These are phyloP conservation scores for Megaceryle alcyon DNA, from an alignment of 2,797 vertebrate species.

Conservation along the genomic window DNA sequence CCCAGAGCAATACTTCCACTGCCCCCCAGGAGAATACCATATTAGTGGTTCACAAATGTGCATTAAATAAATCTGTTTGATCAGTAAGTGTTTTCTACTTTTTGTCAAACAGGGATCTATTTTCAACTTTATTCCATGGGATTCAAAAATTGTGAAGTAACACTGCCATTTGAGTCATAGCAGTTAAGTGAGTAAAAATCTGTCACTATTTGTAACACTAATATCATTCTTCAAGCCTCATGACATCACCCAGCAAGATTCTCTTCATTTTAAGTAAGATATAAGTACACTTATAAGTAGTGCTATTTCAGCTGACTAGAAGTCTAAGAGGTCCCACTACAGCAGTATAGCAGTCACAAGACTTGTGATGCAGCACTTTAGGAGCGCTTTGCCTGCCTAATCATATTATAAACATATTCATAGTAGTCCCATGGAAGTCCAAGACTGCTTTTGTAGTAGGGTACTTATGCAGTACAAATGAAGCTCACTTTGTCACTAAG, in stretches of 20 bases:
- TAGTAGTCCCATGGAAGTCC: conserved; percentile 73
- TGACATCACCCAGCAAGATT: conserved; percentile 40
- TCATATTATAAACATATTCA: conserved; percentile 77
- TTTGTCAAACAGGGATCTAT: neutral
- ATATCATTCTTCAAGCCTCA: neutral
- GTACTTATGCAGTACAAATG: conserved; percentile 68
- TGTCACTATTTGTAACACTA: neutral
- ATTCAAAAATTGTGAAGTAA: conserved; percentile 30
- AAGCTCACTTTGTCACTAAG: conserved; percentile 65
- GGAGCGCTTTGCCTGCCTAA: conserved; percentile 66
- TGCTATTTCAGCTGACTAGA: conserved; percentile 67
- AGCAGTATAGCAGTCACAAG: conserved; percentile 70
- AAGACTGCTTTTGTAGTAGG: conserved; percentile 58
- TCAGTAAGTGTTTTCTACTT: conserved; percentile 61
- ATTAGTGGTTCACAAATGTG: conserved; percentile 66
- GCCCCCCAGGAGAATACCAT: conserved; percentile 37
- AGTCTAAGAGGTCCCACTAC: conserved; percentile 73
- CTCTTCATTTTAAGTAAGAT: conserved; percentile 66
- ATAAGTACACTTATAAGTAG: conserved; percentile 61
- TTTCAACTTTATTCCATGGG: conserved; percentile 6
- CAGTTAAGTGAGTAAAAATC: conserved; percentile 24
- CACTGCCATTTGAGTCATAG: neutral
- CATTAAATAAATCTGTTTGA: conserved; percentile 72
- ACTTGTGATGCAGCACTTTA: conserved; percentile 71
- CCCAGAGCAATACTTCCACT: conserved; percentile 28